Base-by-base conservation (phyloP, 2,888 invertebrate species). In the Sepioteuthis lessoniana region DNA sequence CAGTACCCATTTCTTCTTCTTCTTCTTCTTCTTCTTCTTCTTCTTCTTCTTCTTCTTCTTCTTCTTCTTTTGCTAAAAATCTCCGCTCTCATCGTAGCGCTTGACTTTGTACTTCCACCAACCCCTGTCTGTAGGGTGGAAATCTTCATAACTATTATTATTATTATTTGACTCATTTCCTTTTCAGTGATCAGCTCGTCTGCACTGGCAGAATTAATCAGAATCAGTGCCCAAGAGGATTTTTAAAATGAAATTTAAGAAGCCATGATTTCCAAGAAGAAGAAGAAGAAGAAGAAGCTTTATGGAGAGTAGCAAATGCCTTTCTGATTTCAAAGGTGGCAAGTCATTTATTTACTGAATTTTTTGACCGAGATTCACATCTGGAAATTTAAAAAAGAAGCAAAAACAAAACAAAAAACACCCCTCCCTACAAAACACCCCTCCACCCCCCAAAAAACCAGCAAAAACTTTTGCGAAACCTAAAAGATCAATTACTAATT, bases 231-330 rank as follows among this genome's bases (percentile, higher is more conserved):
- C 76, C 76, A 76, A 76, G 76, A 76, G 76, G n/a, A n/a, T 76
- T 76, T 76, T 76, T 76, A 35, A 76, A 76, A 76, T 76, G 76
- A 76, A 76, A 76, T 76, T 76, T 76, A n/a, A 76, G n/a, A 76
- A 13, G 76, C 76, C 76, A 76, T n/a, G 76, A n/a, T 76, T 76
- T 76, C 4, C 13, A 76, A 76, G 35, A 76, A n/a, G n/a, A n/a
- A n/a, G n/a, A n/a, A n/a, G n/a, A n/a, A n/a, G n/a, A n/a, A n/a
- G n/a, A n/a, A n/a, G 3, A 10, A 35, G n/a, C n/a, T 76, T 76
- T 35, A n/a, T n/a, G n/a, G n/a, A 76, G 76, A 76, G 76, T 76
- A n/a, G 76, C 35, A 1, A 76, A 76, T n/a, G n/a, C n/a, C 19
- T 35, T 76, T 76, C 76, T n/a, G 76, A 76, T 35, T 76, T 76